Percentiles rank a stretch among this genome's conserved stretches.
Evolutionary conservation across 1,140 invertebrate genomes (phyloP).

Genomic region (Drosophila kepulauana): DNA sequence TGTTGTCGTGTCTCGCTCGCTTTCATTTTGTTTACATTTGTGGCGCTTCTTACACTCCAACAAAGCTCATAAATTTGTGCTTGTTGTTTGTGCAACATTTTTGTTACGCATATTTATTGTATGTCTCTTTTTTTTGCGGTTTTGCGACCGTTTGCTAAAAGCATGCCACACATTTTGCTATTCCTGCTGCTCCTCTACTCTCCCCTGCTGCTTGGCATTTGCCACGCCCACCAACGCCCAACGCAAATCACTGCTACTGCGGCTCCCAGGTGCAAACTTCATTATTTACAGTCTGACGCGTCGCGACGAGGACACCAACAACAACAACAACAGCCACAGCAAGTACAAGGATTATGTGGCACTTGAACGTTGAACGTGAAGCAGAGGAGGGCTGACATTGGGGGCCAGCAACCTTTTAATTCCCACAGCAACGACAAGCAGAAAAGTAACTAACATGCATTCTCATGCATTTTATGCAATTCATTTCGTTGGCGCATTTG

Average conservation of each 20-base stretch:
- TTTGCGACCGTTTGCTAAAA: conserved; percentile 47
- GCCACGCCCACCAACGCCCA: conserved; percentile 43
- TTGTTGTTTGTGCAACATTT: conserved; percentile 58
- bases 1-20: neutral
- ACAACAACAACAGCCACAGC: conserved; percentile 51
- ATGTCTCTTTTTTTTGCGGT: conserved; percentile 33
- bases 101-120: conserved; percentile 53
- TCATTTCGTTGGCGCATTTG: conserved; percentile 56
- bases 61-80: conserved; percentile 59
- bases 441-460: conserved; percentile 17
- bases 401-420: conserved; percentile 56
- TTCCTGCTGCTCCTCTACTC: neutral
- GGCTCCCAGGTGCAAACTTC: conserved; percentile 70
- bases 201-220: conserved; percentile 19
- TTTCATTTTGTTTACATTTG: conserved; percentile 31
- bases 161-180: conserved; percentile 39
- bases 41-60: conserved; percentile 30
- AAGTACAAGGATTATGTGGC: conserved; percentile 38
- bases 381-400: neutral
- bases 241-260: conserved; percentile 39
- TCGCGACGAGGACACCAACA: conserved; percentile 65
- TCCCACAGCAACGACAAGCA: conserved; percentile 19
- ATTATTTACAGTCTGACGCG: conserved; percentile 82
- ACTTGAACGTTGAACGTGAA: conserved; percentile 1
- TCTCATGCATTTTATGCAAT: conserved; percentile 71